These are phyloP conservation scores for Argentina silus DNA, from an alignment of 2,797 vertebrate species.

Conservation along the genomic window DNA sequence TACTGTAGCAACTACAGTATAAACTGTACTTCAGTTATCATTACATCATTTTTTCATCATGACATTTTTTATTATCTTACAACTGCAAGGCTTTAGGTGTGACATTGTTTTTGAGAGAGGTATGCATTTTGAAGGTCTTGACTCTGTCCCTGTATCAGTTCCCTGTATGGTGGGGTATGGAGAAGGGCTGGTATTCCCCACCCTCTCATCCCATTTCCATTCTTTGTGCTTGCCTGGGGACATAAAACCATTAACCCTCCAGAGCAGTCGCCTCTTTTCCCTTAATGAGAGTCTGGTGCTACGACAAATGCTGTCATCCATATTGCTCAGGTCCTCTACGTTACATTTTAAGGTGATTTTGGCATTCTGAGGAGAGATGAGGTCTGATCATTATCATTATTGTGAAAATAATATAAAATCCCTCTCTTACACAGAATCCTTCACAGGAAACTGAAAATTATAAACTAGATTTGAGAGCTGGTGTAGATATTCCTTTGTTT, in stretches of 20 bases:
- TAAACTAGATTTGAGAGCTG: no score
- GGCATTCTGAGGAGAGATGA: slow-evolving; percentile 36
- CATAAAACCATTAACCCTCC: slow-evolving; percentile 64
- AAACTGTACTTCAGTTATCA: not conserved
- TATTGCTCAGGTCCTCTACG: slow-evolving; percentile 51
- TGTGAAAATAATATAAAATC: slow-evolving; percentile 17
- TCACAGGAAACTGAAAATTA: not conserved
- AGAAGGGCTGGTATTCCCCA: slow-evolving; percentile 26
- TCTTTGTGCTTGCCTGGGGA: slow-evolving; percentile 56
- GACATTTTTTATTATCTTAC: not conserved
- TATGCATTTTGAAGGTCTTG: slow-evolving; percentile 5
- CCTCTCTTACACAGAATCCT: slow-evolving; percentile 14
- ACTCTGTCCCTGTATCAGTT: slow-evolving; percentile 15
- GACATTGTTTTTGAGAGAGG: not conserved
- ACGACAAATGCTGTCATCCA: slow-evolving; percentile 48
- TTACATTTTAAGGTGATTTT: slow-evolving; percentile 50
- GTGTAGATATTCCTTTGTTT: not conserved
- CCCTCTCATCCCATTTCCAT: slow-evolving; percentile 46
- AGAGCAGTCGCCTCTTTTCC: slow-evolving; percentile 42
- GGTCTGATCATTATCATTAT: slow-evolving; percentile 40
- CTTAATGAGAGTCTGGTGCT: slow-evolving; percentile 57
- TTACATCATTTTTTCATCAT: not conserved
- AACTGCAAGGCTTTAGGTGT: not conserved
- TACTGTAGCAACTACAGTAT: not conserved
- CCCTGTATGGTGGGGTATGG: slow-evolving; percentile 15